Evolutionary conservation across 1,140 invertebrate genomes (phyloP), one percentile per base, ranked within the genome.

Genomic region (Holcopasites calliopsidis): DNA sequence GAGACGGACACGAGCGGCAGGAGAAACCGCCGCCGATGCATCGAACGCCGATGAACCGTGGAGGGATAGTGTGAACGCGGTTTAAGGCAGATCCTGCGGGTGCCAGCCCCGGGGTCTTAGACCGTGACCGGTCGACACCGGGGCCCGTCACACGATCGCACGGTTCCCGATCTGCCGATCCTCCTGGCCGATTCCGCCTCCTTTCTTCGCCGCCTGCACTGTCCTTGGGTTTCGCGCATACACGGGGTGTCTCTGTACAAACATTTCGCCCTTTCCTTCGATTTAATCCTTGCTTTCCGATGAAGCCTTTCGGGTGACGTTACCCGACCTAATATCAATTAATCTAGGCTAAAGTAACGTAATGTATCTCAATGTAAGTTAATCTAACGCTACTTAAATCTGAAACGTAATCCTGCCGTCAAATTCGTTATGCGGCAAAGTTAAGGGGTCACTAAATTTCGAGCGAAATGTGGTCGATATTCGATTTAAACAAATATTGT

Each of bases 131-230:
- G 79, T 64, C 64, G 73, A 62, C 52, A 58, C n/a, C 78, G 79
- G 57, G 49, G 58, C 47, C 57, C 60, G 72, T 81, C 79, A 81
- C 65, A 81, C 79, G 78, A 82, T 82, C 79, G 79, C 79, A 82
- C 61, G 79, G 62, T 81, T 69, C 42, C 62, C 66, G 79, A 82
- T 82, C 74, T 69, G 72, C 52, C 72, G 64, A 54, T 80, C 72
- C 72, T 47, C 58, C 38, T 57, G 44, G 57, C 47, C 78, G 78
- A 80, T 81, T 61, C 77, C 61, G 44, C 26, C 66, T 76, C 74
- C 65, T 77, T 80, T 82, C 66, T 55, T 77, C 57, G 21, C 60
- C 61, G 61, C 77, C 11, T 44, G 72, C 66, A 80, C 65, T 49
- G 44, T 57, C 79, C 64, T 64, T 76, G 65, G 50, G 16, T 69